These are phyloP conservation scores for Rhynchomys soricoides DNA, from an alignment of 2,113 vertebrate species.

Conservation along the genomic window DNA sequence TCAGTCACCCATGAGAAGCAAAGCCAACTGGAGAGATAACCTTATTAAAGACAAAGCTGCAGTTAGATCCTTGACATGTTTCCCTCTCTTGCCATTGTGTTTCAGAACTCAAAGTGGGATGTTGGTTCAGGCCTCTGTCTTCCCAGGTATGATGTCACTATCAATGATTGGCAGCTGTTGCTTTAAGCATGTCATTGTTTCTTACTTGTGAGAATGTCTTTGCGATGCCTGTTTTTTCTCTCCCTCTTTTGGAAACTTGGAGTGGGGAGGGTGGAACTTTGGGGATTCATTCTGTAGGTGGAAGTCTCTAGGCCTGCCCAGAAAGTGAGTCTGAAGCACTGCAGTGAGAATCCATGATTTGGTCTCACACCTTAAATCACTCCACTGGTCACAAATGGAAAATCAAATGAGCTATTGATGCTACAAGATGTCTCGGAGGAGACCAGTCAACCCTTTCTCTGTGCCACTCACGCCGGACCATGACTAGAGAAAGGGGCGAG, in stretches of 20 bases:
- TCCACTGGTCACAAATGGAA: fast-evolving
- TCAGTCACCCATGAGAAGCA: fast-evolving
- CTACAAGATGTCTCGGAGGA: fast-evolving
- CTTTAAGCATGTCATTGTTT: neutral
- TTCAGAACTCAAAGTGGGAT: neutral
- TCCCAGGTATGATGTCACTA: fast-evolving
- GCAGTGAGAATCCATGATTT: fast-evolving
- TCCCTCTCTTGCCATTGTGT: neutral
- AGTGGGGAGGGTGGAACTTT: neutral
- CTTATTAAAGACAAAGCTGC: too few relatives aligned
- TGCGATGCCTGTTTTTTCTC: too few relatives aligned
- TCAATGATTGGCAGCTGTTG: neutral
- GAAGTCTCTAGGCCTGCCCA: neutral
- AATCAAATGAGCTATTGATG: neutral
- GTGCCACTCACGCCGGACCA: fast-evolving
- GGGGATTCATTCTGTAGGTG: fast-evolving
- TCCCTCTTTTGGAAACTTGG: neutral
- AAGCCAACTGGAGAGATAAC: too few relatives aligned
- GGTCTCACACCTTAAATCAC: too few relatives aligned
- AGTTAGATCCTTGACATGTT: too few relatives aligned
- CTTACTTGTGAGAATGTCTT: neutral
- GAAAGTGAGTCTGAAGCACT: too few relatives aligned
- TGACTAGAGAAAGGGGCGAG: neutral
- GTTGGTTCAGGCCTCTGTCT: neutral
- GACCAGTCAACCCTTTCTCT: too few relatives aligned